Conservation (phyloP, 2,797 vertebrate species). For the Cyprinodon diabolis region DNA sequence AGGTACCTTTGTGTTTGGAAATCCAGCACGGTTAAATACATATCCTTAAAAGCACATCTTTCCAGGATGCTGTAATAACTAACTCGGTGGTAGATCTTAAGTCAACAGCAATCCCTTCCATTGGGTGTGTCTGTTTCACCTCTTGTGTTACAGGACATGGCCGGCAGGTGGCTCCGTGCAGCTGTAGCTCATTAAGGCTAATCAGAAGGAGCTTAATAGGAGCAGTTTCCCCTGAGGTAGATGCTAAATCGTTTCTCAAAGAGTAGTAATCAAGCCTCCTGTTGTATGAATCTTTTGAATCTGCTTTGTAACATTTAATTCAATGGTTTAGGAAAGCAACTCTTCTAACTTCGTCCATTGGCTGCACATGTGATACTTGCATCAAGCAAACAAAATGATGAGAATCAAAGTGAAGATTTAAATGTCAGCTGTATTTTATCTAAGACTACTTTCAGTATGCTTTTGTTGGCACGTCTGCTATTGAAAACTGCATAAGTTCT, state of each 20-base stretch:
- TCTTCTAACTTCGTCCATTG: not conserved
- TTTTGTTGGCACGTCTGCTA: too few species aligned
- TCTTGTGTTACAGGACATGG: too few species aligned
- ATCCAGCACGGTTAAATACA: conserved; percentile 41
- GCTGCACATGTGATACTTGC: not conserved
- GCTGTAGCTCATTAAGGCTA: too few species aligned
- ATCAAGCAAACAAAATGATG: not conserved
- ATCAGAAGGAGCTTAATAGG: too few species aligned
- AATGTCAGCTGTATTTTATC: not conserved
- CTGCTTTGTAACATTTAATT: not conserved
- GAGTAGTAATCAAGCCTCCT: too few species aligned
- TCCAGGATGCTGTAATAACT: conserved; percentile 40
- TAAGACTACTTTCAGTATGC: not conserved
- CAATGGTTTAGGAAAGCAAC: not conserved
- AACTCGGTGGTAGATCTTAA: conserved; percentile 36
- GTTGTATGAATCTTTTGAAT: not conserved
- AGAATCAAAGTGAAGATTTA: not conserved
- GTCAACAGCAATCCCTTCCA: conserved; percentile 34
- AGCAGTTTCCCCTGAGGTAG: too few species aligned
- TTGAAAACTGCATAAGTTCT: too few species aligned
- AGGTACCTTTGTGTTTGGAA: conserved; percentile 44
- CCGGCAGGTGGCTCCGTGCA: too few species aligned
- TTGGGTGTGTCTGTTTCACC: too few species aligned
- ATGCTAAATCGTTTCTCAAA: too few species aligned
- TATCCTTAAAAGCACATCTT: conserved; percentile 37